These are phyloP conservation scores for Yponomeuta evonymella DNA, from an alignment of 2,888 invertebrate species.

Conservation along the genomic window DNA sequence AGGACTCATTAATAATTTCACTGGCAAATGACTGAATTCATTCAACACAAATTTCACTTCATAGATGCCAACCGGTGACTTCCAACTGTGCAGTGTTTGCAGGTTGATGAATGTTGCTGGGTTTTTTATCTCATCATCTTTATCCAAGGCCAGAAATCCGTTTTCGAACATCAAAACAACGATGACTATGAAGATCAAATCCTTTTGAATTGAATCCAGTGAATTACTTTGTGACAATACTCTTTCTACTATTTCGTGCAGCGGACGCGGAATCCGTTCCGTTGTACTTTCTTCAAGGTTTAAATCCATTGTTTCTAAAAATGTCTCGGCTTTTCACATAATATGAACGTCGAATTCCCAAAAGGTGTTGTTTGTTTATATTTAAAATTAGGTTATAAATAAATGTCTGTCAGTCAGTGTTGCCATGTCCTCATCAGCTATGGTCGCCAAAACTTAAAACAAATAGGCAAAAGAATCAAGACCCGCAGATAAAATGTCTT, in stretches of 20 bases:
- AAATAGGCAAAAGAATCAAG: no score
- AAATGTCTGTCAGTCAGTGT: background rate
- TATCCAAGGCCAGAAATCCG: constrained; percentile 44
- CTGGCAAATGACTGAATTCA: constrained; percentile 39
- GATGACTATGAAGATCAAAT: constrained; percentile 52
- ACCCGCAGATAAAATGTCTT: no score
- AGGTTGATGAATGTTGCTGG: constrained; percentile 30
- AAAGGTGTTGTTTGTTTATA: constrained; percentile 1
- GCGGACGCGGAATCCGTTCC: constrained; percentile 40
- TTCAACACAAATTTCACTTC: constrained; percentile 44
- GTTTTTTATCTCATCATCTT: constrained; percentile 32
- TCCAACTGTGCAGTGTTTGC: constrained; percentile 41
- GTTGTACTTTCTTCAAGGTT: constrained; percentile 54
- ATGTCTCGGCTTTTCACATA: background rate
- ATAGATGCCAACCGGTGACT: constrained; percentile 39
- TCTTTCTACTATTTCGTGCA: constrained; percentile 42
- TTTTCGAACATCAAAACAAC: constrained; percentile 57
- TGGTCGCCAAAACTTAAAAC: no score
- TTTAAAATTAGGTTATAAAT: background rate
- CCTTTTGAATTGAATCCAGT: constrained; percentile 48
- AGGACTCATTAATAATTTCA: constrained; percentile 55
- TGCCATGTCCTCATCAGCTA: no score
- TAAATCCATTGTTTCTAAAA: constrained; percentile 33
- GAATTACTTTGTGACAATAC: constrained; percentile 35
- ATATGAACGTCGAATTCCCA: constrained; percentile 23